These are phyloP conservation scores for Drosophila putrida DNA, from an alignment of 2,888 invertebrate genomes.

Conservation along the genomic window DNA sequence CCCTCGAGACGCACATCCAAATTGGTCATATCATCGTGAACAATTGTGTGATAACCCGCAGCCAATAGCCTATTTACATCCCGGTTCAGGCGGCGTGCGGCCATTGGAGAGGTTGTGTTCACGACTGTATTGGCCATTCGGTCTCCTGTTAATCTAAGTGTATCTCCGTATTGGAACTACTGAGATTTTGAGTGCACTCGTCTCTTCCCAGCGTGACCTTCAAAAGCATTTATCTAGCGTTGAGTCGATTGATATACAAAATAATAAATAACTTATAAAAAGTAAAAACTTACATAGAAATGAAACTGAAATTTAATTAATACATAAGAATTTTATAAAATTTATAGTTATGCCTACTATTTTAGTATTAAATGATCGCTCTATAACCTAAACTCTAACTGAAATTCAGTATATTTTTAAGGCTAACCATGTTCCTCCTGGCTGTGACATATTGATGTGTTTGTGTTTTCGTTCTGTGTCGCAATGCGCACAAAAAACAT, in stretches of 20 bases:
- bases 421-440: neutral
- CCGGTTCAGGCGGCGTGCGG: constrained; percentile 64
- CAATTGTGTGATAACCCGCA: constrained; percentile 56
- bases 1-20: constrained; percentile 63
- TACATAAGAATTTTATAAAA: constrained; percentile 48
- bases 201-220: constrained; percentile 67
- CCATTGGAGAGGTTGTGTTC: constrained; percentile 69
- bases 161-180: constrained; percentile 63
- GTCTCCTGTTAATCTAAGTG: constrained; percentile 50
- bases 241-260: neutral
- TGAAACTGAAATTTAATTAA: constrained; percentile 62
- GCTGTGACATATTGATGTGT: constrained; percentile 42
- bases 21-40: constrained; percentile 59
- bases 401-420: neutral
- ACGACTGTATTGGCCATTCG: constrained; percentile 67
- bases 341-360: constrained; percentile 47
- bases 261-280: neutral
- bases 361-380: neutral
- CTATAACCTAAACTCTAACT: neutral
- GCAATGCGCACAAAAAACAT: constrained; percentile 47
- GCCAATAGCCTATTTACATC: constrained; percentile 63
- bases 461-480: constrained; percentile 25
- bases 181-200: constrained; percentile 69
- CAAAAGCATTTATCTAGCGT: constrained; percentile 61
- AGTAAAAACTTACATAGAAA: constrained; percentile 60